phyloP scores from a whole-genome alignment of 2,797 vertebrate genomes.

The Falco berigora region DNA sequence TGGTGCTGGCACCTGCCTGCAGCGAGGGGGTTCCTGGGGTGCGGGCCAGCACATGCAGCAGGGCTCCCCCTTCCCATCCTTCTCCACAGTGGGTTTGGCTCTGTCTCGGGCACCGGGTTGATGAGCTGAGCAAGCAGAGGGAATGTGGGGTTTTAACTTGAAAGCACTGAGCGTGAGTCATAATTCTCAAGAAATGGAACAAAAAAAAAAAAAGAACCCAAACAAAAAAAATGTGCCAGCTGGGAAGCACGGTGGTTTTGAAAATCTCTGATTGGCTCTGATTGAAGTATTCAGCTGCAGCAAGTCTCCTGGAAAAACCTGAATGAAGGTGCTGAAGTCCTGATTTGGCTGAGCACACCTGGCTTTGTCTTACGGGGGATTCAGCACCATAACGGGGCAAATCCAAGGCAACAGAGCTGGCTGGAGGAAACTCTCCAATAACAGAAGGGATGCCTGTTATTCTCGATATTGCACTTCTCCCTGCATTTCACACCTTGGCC shows the following conservation, averaged over 20 bases:
- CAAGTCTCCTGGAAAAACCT: background rate
- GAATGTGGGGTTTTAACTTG: background rate
- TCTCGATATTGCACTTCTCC: background rate
- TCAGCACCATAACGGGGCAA: fast-evolving
- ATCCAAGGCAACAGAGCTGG: background rate
- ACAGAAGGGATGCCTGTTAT: fast-evolving
- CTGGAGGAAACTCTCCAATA: background rate
- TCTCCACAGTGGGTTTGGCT: background rate
- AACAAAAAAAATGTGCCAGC: background rate
- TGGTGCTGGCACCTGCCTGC: background rate
- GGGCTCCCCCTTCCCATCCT: fast-evolving
- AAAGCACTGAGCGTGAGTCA: background rate
- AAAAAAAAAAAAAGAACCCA: background rate
- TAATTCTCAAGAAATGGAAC: background rate
- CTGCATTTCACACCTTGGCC: background rate
- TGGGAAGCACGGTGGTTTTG: background rate
- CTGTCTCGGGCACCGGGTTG: fast-evolving
- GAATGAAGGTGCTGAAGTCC: background rate
- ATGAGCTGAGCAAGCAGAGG: background rate
- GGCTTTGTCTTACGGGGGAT: background rate
- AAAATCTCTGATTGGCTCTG: conserved; percentile 31
- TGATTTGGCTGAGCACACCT: background rate
- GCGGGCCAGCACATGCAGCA: fast-evolving
- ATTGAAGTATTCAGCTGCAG: conserved; percentile 23
- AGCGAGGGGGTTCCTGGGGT: background rate